Base-by-base conservation (phyloP, 2,113 vertebrate genomes). In the Cyphomyrus discorhynchus region DNA sequence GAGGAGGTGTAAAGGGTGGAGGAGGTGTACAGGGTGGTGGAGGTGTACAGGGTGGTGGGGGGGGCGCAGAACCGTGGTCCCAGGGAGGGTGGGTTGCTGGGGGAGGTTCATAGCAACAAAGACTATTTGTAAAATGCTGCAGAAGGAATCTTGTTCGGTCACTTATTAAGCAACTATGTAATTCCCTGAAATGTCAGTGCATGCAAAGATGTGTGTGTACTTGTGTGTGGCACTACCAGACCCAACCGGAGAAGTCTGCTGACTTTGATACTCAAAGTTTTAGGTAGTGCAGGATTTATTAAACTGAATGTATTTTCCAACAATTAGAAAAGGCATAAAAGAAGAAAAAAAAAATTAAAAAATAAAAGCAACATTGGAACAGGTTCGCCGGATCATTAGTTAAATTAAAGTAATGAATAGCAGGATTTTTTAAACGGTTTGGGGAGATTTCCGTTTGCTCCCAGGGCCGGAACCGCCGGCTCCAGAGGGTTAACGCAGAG, bases 141-240 rank as follows among this genome's bases (percentile, higher is more conserved):
- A 91, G 93, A 94, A 89, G 83, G 90, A 91, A 85, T 89, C 56
- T 90, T 66, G 92, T 91, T 90, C 93, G 89, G 87, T 90, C 90
- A 90, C 93, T 95, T 92, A 95, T 94, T 94, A 95, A 95, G 94
- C 95, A 92, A 93, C 93, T 92, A 90, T 93, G 93, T 94, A 95
- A 95, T 95, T 94, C 93, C 91, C 17, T 87, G 90, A 96, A 96
- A 95, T 94, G 94, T 92, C 93, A 94, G 92, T 93, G 87, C 90
- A 87, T 89, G 27, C 89, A 88, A 53, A 89, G 45, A 53, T 89
- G 90, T 85, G 89, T 86, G 89, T 93, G 90, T 87, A 47, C 91
- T 89, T 56, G 45, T 88, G 74, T 50, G 86, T 80, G 15, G 0
- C 27, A 11, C 62, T 31, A 13, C 2, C 27, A 70, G 62, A 9